Conservation (phyloP, 2,888 invertebrate genomes). For the Drosophila aldrichi region DNA sequence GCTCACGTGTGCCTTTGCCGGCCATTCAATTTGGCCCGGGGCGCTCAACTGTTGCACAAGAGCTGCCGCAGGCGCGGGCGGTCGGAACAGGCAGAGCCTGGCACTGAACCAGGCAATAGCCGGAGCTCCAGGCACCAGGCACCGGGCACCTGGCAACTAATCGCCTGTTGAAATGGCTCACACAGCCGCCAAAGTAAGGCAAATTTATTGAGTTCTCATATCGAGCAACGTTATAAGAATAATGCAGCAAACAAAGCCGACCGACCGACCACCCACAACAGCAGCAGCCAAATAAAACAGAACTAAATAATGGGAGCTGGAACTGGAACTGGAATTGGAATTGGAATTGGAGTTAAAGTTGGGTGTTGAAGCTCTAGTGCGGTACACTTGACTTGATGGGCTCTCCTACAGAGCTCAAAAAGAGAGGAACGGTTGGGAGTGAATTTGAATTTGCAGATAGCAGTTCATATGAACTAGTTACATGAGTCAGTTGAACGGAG, state of each 20-base stretch:
- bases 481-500: not conserved
- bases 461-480: constrained; percentile 5
- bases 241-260: constrained; percentile 57
- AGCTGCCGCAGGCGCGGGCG: constrained; percentile 12
- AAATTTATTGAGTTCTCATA: constrained; percentile 80
- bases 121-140: constrained; percentile 45
- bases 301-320: constrained; percentile 1
- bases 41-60: constrained; percentile 70
- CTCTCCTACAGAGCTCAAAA: not conserved
- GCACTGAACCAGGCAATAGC: constrained; percentile 2
- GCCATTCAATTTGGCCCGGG: constrained; percentile 51
- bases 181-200: constrained; percentile 59
- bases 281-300: constrained; percentile 16
- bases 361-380: not conserved
- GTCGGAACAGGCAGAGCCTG: constrained; percentile 8
- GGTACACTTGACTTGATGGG: constrained; percentile 3
- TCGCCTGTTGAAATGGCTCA: constrained; percentile 75
- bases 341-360: not conserved
- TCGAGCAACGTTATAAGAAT: constrained; percentile 77
- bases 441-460: not conserved
- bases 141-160: constrained; percentile 66
- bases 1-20: constrained; percentile 46
- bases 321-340: not conserved
- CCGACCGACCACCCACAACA: constrained; percentile 26
- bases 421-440: not conserved